Evolutionary conservation across 2,113 vertebrate genomes (phyloP), one percentile per base, ranked within the genome.

Genomic region (Ailurus styani): DNA sequence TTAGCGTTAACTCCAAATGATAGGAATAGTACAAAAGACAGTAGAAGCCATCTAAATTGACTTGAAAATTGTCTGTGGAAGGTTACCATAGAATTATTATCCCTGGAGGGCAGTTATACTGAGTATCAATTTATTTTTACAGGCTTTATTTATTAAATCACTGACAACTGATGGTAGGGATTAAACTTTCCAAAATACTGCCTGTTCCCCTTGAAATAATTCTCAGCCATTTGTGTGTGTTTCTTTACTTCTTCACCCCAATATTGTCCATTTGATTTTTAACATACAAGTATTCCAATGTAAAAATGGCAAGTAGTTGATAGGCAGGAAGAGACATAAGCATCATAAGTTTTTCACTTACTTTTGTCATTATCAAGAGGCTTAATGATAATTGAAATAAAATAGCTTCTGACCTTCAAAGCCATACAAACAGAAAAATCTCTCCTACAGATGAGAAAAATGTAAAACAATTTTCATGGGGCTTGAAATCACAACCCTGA

Each of bases 351-450:
- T 93, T 87, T 78, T 79, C 29, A 84, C 3, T 70, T 40, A 60
- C 4, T 82, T 94, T 87, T 93, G 88, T 14, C 21, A 95, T 78
- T 77, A 95, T 18, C 18, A 93, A 87, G 31, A 60, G 13, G 11
- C 47, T 91, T 68, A 82, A 72, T 78, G 18, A 47, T 29, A 93
- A 93, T 3, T 77, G 29, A 87, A 95, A 93, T 15, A 29, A 94
- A 95, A 91, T 23, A 31, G n/a, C 86, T 96, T 97, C 27, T 66
- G 55, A 95, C 4, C 29, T 81, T 92, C 25, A 96, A 93, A 95
- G 37, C 17, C 21, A 75, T 60, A 88, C 70, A 81, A 90, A 90
- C 13, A 93, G 50, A 95, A 90, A 96, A 90, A 47, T 64, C 73
- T 95, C 37, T 85, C 45, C 13, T 79, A 92, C 0, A 93, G 64